Percentiles rank a stretch among this genome's conserved stretches.
Evolutionary conservation across 2,888 invertebrate species (phyloP).

Genomic region (Nycteola revayana): DNA sequence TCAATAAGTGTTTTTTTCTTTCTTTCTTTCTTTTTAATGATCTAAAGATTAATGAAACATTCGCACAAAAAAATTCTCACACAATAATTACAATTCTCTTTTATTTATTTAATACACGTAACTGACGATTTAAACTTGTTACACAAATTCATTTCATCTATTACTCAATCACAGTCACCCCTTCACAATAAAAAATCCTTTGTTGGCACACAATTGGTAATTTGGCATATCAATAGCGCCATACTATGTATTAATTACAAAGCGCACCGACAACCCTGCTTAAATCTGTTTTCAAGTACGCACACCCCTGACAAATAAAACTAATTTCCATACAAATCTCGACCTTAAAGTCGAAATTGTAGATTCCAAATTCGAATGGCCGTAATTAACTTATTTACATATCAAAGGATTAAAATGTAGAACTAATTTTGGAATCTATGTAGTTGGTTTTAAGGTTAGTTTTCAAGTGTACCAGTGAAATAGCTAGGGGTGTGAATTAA

Average conservation of each 20-base stretch:
- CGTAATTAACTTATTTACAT: constrained; percentile 53
- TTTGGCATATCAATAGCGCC: constrained; percentile 73
- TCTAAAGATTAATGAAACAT: too few species aligned
- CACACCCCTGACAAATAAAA: constrained; percentile 55
- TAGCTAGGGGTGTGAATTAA: constrained; percentile 77
- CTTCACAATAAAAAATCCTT: constrained; percentile 28
- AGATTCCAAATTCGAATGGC: constrained; percentile 37
- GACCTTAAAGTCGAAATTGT: constrained; percentile 19
- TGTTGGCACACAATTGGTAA: constrained; percentile 58
- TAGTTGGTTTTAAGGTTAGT: constrained; percentile 19
- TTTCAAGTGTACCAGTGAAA: constrained; percentile 27
- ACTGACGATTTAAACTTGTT: too few species aligned
- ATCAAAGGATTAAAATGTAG: constrained; percentile 44
- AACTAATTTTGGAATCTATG: constrained; percentile 29
- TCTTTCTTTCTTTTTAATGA: too few species aligned
- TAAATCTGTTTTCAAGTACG: constrained; percentile 61
- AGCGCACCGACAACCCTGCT: constrained; percentile 63
- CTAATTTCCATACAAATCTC: constrained; percentile 19
- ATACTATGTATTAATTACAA: constrained; percentile 76
- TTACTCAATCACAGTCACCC: constrained; percentile 16
- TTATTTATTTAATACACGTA: too few species aligned
- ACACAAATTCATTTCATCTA: background rate
- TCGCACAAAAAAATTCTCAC: too few species aligned
- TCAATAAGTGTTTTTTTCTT: too few species aligned
- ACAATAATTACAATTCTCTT: too few species aligned